A percentile compares a stretch with the other conserved stretches of the same genome.
Conservation (phyloP, 2,113 vertebrate genomes). For the Rhodinocichla rosea region DNA sequence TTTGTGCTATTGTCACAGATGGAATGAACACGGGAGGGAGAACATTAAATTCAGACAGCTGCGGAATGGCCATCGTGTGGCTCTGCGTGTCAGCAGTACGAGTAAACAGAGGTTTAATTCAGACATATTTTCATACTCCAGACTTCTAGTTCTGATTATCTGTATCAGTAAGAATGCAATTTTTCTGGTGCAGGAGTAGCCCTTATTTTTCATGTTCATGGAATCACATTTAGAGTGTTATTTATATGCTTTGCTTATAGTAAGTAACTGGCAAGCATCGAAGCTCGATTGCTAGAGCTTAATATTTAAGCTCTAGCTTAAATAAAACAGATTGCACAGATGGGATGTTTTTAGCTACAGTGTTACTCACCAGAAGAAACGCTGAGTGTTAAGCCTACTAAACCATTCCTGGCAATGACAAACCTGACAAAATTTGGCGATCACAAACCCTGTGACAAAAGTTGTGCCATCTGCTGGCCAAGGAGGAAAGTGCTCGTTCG, state of each 20-base stretch:
- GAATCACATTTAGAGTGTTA: neutral
- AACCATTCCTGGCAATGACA: neutral
- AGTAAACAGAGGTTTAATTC: neutral
- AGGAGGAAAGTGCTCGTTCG: neutral
- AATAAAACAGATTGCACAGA: neutral
- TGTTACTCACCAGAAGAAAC: neutral
- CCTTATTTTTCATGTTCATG: neutral
- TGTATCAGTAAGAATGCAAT: neutral
- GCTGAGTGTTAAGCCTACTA: neutral
- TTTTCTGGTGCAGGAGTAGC: neutral
- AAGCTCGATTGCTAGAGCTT: neutral
- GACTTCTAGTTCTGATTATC: neutral
- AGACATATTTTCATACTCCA: neutral
- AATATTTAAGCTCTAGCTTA: too few relatives aligned
- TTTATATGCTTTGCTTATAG: neutral
- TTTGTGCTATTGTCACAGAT: neutral
- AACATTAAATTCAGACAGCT: neutral
- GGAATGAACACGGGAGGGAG: neutral
- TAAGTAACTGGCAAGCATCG: neutral
- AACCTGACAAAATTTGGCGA: neutral
- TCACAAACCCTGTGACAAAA: neutral
- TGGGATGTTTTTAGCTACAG: neutral
- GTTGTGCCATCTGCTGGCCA: slow-evolving; percentile 24
- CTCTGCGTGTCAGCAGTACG: neutral
- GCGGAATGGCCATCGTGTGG: neutral